Conservation (phyloP, 2,888 invertebrate species). For the Melanargia galathea region DNA sequence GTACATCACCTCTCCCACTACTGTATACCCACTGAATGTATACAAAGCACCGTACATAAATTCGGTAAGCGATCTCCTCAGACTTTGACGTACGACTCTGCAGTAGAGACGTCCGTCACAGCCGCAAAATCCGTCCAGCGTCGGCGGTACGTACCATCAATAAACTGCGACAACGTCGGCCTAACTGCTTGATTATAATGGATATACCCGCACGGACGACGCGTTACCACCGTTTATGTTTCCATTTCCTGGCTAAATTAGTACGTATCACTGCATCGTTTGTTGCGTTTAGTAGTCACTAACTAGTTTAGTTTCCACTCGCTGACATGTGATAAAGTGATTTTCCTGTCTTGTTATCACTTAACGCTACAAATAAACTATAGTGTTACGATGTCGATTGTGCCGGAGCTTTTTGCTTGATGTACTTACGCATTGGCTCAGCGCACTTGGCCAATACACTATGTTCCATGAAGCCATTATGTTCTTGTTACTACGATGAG, state of each 20-base stretch:
- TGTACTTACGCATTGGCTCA: too few relatives aligned
- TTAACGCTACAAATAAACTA: too few relatives aligned
- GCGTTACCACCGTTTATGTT: constrained; percentile 18
- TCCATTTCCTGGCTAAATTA: constrained; percentile 12
- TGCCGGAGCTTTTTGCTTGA: too few relatives aligned
- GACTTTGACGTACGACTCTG: constrained; percentile 10
- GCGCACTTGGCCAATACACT: too few relatives aligned
- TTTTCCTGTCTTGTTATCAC: too few relatives aligned
- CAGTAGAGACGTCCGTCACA: constrained; percentile 11
- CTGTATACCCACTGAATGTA: too few relatives aligned
- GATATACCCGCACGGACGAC: constrained; percentile 4
- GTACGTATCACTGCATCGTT: constrained; percentile 5
- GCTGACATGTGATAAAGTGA: too few relatives aligned
- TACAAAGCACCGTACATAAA: too few relatives aligned
- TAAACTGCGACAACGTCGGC: constrained; percentile 24
- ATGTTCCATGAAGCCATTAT: too few relatives aligned
- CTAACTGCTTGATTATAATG: constrained; percentile 17
- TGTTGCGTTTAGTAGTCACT: constrained; percentile 2
- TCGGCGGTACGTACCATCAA: constrained; percentile 22
- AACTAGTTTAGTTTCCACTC: neutral
- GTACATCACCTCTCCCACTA: too few relatives aligned
- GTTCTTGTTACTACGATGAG: too few relatives aligned
- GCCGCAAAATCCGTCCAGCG: constrained; percentile 8
- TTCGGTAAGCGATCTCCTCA: constrained; percentile 1
- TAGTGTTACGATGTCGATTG: too few relatives aligned